Base-by-base conservation (phyloP, 92 coral and sea anemone genomes). In the Phenganax stokvisi region DNA sequence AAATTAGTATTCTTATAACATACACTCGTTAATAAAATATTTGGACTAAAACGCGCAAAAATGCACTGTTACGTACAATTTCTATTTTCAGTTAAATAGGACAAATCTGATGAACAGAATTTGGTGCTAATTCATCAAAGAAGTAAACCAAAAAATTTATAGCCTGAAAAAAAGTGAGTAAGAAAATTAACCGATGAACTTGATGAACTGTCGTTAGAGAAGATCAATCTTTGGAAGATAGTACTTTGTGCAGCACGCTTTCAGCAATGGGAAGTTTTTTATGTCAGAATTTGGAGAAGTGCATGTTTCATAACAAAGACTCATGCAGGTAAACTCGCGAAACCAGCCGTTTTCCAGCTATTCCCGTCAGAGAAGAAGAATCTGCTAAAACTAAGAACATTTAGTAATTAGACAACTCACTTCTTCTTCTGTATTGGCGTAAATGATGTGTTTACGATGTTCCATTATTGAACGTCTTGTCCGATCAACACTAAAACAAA, bases 121-220 rank as follows among this genome's bases (percentile, higher is more conserved):
- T 89, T 8, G 90, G 91, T 83, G 88, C 81, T 77, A 94, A 81
- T 56, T 57, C 82, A 70, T 92, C 94, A 64, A 94, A 94, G 88
- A 94, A 94, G 78, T 93, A 94, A 76, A 88, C 90, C 82, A 90
- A 84, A 60, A 94, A 75, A 10, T 88, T 84, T 51, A 83, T 86
- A 9, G 98, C 97, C 98, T 94, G 83, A 53, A 78, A 85, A 17
- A 59, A 74, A 57, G 27, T 27, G 12, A 75, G 12, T 62, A 8
- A 76, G 57, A 80, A 56, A 60, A 52, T 30, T 10, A 73, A 6
- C 16, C 3, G 11, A 16, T 28, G 57, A 17, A 9, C 4, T 12
- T 0, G 11, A 16, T 28, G 57, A 17, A 9, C 4, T 12, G 1
- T 71, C 37, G 9, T 7, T 12, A 12, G 65, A 12, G 15, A 12